Evolutionary conservation across 1,140 invertebrate species (phyloP).

Genomic region (Hetaerina americana): DNA sequence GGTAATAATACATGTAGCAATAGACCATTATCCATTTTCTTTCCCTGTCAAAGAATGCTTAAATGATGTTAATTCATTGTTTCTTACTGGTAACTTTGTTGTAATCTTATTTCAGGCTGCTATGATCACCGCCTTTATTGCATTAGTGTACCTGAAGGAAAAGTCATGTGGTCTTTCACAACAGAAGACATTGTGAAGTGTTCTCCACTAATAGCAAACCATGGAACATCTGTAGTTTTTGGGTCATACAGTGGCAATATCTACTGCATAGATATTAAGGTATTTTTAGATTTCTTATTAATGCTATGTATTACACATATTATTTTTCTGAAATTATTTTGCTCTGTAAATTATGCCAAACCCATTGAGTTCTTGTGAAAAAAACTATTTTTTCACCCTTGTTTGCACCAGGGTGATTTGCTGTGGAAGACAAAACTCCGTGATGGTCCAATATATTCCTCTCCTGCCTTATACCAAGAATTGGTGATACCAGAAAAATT

Average conservation of each 20-base stretch:
- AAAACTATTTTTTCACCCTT: slow-evolving; percentile 10
- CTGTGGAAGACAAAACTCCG: slow-evolving; percentile 32
- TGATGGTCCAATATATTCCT: slow-evolving; percentile 43
- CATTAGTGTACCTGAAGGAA: slow-evolving; percentile 36
- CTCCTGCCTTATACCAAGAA: slow-evolving; percentile 27
- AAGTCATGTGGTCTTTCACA: slow-evolving; percentile 44
- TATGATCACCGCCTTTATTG: slow-evolving; percentile 52
- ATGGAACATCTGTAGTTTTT: slow-evolving; percentile 36
- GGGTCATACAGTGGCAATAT: slow-evolving; percentile 55
- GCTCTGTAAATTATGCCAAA: no score
- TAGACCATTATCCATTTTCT: no score
- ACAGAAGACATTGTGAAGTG: slow-evolving; percentile 51
- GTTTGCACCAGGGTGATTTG: slow-evolving; percentile 27
- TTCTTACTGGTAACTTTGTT: slow-evolving; percentile 25
- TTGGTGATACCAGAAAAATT: no score
- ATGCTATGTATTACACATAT: slow-evolving; percentile 9
- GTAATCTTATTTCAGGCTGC: slow-evolving; percentile 36
- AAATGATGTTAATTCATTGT: no score
- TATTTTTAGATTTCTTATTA: slow-evolving; percentile 23
- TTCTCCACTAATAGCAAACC: slow-evolving; percentile 35
- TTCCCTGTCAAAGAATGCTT: no score
- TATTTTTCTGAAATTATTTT: slow-evolving; percentile 10
- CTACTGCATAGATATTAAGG: slow-evolving; percentile 42
- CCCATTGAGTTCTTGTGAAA: no score
- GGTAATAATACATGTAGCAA: no score